Evolutionary conservation across 2,888 invertebrate species (phyloP), one percentile per base, ranked within the genome.

Genomic region (Epinotia demarniana): DNA sequence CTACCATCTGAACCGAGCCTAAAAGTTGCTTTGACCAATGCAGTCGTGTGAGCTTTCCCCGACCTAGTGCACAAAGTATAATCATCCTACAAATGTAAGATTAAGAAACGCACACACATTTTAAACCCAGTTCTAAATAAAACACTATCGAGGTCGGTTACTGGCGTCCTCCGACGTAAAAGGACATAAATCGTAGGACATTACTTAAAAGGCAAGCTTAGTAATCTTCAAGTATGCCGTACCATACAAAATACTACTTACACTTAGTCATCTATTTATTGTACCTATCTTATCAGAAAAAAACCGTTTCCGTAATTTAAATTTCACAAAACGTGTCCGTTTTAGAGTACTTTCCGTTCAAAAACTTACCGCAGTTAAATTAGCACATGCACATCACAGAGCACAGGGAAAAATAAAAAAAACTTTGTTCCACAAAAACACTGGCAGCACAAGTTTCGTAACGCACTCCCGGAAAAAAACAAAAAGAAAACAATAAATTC

Each of bases 361-460:
- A 53, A 58, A 73, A 83, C 90, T 89, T 82, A 90, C 90, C 88
- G 88, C 83, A 79, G 82, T 84, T 81, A 87, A 86, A 78, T 84
- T 82, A 85, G 79, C 80, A 81, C 84, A 85, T 83, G 80, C 82
- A 84, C 87, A 89, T 87, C 79, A 86, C 87, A 87, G 79, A 77
- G 75, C 80, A 79, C 83, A 79, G 81, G 83, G 80, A 83, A 82
- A 80, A 79, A 75, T 82, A 82, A 75, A 77, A 75, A 77, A 78
- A 77, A 78, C 80, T 80, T 79, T 79, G 77, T 79, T 80, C 82
- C 81, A 77, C 80, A 81, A 82, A 64, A 82, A 78, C 89, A 91
- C 90, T 88, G 84, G 84, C 89, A 90, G 84, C 89, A 90, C 88
- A 85, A 85, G 86, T 87, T 85, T 86, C 85, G 86, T 87, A 87